These are phyloP conservation scores for Anomalospiza imberbis DNA, from an alignment of 2,797 vertebrate genomes.

Conservation along the genomic window DNA sequence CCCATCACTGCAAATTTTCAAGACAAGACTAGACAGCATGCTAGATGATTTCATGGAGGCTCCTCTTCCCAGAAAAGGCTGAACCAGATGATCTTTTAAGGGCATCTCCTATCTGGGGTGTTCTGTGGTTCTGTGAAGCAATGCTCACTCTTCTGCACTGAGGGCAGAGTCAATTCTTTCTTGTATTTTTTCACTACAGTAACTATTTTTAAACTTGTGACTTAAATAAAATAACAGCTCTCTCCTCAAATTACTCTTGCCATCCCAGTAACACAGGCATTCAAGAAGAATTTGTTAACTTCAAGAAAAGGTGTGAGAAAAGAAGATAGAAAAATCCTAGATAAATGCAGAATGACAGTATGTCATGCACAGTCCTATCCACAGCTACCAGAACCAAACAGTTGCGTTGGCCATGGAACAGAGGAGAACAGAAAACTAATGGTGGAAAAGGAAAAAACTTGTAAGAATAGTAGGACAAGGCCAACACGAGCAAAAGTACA, in stretches of 20 bases:
- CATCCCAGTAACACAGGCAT: not conserved
- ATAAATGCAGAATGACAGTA: not conserved
- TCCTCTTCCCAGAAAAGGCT: not conserved
- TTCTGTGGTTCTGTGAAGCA: not conserved
- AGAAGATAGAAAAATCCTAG: not conserved
- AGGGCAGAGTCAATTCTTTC: not conserved
- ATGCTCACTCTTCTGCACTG: not conserved
- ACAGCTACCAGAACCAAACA: not conserved
- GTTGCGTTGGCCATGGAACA: not conserved
- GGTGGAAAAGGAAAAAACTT: not conserved
- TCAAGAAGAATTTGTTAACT: not conserved
- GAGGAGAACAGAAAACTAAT: not conserved
- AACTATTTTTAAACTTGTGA: conserved; percentile 7
- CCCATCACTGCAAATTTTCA: not conserved
- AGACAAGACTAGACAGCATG: not conserved
- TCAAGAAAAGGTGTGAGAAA: not conserved
- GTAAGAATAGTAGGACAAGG: not conserved
- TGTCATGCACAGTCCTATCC: not conserved
- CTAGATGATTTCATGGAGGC: not conserved
- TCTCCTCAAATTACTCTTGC: not conserved
- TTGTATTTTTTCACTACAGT: not conserved
- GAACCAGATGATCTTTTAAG: not conserved
- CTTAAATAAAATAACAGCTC: not conserved
- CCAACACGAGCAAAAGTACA: not conserved
- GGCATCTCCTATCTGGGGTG: not conserved